Percentiles rank a stretch among this genome's conserved stretches.
Evolutionary conservation across 2,113 vertebrate species (phyloP).

Genomic region (Strix aluco): DNA sequence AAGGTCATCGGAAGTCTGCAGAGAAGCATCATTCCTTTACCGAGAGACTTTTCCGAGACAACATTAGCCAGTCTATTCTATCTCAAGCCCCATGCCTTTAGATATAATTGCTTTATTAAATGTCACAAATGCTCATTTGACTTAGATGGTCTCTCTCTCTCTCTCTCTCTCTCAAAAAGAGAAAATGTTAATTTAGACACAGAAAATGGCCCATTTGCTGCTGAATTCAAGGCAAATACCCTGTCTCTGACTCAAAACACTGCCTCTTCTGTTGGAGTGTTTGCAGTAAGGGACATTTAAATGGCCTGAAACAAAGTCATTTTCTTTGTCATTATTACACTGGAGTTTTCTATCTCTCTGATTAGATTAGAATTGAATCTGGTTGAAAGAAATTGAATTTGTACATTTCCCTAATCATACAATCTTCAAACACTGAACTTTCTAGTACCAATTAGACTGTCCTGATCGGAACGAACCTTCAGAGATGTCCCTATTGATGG

Average conservation of each 20-base stretch:
- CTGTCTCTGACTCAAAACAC: not conserved
- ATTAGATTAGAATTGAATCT: slow-evolving; percentile 76
- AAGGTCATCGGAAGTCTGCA: slow-evolving; percentile 15
- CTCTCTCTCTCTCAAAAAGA: slow-evolving; percentile 24
- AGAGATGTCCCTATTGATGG: slow-evolving; percentile 41
- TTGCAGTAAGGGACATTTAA: slow-evolving; percentile 54
- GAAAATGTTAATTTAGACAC: slow-evolving; percentile 11
- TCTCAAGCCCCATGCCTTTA: slow-evolving; percentile 10
- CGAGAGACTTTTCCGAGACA: not conserved
- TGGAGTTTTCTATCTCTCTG: slow-evolving; percentile 68
- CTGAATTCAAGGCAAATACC: slow-evolving; percentile 45
- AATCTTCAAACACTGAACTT: slow-evolving; percentile 65
- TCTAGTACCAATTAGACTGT: slow-evolving; percentile 64
- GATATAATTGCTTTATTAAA: slow-evolving; percentile 62
- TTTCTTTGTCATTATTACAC: slow-evolving; percentile 62
- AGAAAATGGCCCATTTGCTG: slow-evolving; percentile 43
- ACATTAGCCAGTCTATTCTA: not conserved
- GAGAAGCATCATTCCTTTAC: not conserved
- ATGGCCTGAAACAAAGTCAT: slow-evolving; percentile 58
- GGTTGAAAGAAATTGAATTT: slow-evolving; percentile 71
- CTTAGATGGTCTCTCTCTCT: not conserved
- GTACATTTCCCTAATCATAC: slow-evolving; percentile 73
- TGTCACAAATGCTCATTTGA: slow-evolving; percentile 62
- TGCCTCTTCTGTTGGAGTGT: slow-evolving; percentile 12
- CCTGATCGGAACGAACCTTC: slow-evolving; percentile 3